Evolutionary conservation across 2,888 invertebrate species (phyloP).

Genomic region (Leucoma salicis): DNA sequence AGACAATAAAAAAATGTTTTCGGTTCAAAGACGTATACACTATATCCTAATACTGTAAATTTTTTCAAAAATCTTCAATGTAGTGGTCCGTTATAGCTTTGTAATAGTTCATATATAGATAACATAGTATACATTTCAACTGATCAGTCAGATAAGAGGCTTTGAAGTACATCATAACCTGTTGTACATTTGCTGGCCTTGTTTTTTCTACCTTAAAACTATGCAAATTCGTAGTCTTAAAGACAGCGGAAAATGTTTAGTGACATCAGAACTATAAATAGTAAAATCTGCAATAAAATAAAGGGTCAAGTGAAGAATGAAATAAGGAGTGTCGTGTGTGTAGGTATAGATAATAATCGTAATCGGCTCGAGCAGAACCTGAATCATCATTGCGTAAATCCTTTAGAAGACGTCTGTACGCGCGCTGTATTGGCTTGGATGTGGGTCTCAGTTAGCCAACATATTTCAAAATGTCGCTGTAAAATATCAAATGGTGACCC

Average conservation of each 20-base stretch:
- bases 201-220: constrained; percentile 9
- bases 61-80: too few relatives aligned
- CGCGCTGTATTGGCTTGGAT: constrained; percentile 38
- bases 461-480: constrained; percentile 65
- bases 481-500: constrained; percentile 71
- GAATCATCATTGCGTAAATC: constrained; percentile 59
- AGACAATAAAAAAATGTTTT: too few relatives aligned
- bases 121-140: too few relatives aligned
- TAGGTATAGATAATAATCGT: constrained; percentile 36
- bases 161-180: constrained; percentile 5
- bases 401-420: constrained; percentile 46
- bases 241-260: constrained; percentile 17
- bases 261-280: constrained; percentile 28
- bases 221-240: constrained; percentile 4
- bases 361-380: constrained; percentile 39
- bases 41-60: too few relatives aligned
- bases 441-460: constrained; percentile 58
- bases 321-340: constrained; percentile 32
- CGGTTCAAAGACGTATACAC: too few relatives aligned
- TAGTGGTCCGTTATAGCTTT: too few relatives aligned
- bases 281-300: too few relatives aligned
- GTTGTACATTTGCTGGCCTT: constrained; percentile 24
- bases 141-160: too few relatives aligned
- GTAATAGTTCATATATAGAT: too few relatives aligned
- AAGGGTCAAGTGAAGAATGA: constrained; percentile 30